Evolutionary conservation across 1,140 invertebrate genomes (phyloP), one percentile per base, ranked within the genome.

Genomic region (Stegodyphus dumicola): DNA sequence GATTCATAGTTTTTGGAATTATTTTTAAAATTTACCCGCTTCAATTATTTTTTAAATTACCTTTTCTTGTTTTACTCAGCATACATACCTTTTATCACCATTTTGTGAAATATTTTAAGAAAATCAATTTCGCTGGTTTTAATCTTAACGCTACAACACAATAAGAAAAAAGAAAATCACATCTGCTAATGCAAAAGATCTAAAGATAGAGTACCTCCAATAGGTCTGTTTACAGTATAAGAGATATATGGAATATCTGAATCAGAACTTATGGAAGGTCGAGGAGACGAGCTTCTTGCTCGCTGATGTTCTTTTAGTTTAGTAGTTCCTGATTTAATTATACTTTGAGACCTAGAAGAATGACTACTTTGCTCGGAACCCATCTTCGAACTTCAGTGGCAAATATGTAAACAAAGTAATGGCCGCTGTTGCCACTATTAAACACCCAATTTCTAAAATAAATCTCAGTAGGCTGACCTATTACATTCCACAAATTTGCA

Each of bases 231-330:
- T 2, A 97, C 95, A 0, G 96, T 97, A 87, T 97, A 98, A 1
- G 96, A 97, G 89, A 98, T 96, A 89, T 98, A 99, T 0, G 97
- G 97, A 83, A 98, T 92, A 90, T 98, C 97, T 0, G 95, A 94
- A 90, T 96, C 95, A 0, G 88, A 89, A 89, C 96, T 97, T 53
- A 97, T 94, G 88, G 95, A 97, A 0, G 95, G 94, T 6, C 95
- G 94, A 2, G 96, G 96, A 10, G 91, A 91, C n/a, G 87, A 81
- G 73, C 87, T 81, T 80, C 81, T 78, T 15, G 71, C 66, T 66
- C 54, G 7, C 18, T 83, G 85, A 17, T 67, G 69, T 54, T 74
- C 77, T 56, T 76, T 80, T 33, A 81, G 15, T 75, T 66, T 77
- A 7, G 6, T 66, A 13, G 13, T 67, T 56, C 60, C 18, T 13